Conservation (phyloP, 2,888 invertebrate species). For the Orgyia antiqua region DNA sequence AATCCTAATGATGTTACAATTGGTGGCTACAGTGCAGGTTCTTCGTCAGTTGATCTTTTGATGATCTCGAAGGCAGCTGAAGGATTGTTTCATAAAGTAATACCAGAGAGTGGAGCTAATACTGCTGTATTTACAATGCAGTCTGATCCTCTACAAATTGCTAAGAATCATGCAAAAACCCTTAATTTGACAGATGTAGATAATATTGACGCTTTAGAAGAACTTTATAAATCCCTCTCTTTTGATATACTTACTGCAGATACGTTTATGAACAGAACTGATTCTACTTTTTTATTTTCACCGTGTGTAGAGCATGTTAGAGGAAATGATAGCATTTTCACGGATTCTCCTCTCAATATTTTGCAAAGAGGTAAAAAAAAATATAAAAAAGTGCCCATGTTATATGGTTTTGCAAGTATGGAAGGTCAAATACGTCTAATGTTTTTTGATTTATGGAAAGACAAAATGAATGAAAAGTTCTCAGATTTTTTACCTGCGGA, state of each 20-base stretch:
- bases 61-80: slow-evolving; percentile 23
- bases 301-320: slow-evolving; percentile 27
- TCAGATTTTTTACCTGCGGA: no score
- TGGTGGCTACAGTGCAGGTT: slow-evolving; percentile 41
- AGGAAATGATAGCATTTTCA: slow-evolving; percentile 25
- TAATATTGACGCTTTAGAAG: slow-evolving; percentile 30
- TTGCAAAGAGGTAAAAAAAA: slow-evolving; percentile 31
- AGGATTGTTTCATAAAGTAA: slow-evolving; percentile 39
- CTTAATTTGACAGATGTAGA: slow-evolving; percentile 27
- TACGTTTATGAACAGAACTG: slow-evolving; percentile 1
- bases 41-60: slow-evolving; percentile 34
- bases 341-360: slow-evolving; percentile 35
- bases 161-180: slow-evolving; percentile 30
- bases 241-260: slow-evolving; percentile 1
- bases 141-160: slow-evolving; percentile 33
- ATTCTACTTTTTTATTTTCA: slow-evolving; percentile 27
- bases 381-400: slow-evolving; percentile 32
- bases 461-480: no score
- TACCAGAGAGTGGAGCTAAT: slow-evolving; percentile 37
- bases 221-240: slow-evolving; percentile 8
- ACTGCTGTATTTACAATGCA: slow-evolving; percentile 30
- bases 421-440: neutral
- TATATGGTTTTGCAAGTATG: slow-evolving; percentile 34
- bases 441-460: slow-evolving; percentile 1
- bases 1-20: slow-evolving; percentile 43